A percentile compares a stretch with the other conserved stretches of the same genome.
These are phyloP conservation scores for Heliothis virescens DNA, from an alignment of 1,140 invertebrate species.

Conservation along the genomic window DNA sequence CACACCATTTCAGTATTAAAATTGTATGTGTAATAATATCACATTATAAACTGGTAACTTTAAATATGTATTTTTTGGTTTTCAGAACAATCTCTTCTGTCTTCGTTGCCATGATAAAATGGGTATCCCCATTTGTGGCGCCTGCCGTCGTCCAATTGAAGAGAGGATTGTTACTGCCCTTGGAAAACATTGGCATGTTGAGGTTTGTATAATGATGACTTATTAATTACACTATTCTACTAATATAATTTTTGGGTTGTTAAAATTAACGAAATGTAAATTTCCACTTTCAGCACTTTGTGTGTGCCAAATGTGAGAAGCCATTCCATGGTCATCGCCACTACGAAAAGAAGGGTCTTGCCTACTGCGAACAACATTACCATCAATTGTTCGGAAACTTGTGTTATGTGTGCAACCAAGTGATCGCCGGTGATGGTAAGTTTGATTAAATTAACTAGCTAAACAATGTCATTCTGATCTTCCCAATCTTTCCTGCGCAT, in stretches of 20 bases:
- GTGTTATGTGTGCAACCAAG: slow-evolving; percentile 99
- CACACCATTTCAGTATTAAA: too few relatives aligned
- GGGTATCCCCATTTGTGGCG: slow-evolving; percentile 99
- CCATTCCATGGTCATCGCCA: slow-evolving; percentile 99
- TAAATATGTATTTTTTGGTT: background rate
- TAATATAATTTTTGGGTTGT: background rate
- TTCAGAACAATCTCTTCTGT: slow-evolving; percentile 97
- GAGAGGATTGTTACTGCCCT: slow-evolving; percentile 98
- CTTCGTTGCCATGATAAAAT: slow-evolving; percentile 99
- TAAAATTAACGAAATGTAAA: too few relatives aligned
- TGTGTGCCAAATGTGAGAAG: slow-evolving; percentile 99
- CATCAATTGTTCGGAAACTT: slow-evolving; percentile 99
- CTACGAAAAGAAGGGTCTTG: slow-evolving; percentile 99
- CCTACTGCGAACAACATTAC: slow-evolving; percentile 99
- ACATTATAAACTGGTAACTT: too few relatives aligned
- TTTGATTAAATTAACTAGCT: slow-evolving; percentile 48
- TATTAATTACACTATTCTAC: background rate
- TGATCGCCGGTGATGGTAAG: slow-evolving; percentile 98
- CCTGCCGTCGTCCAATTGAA: slow-evolving; percentile 98
- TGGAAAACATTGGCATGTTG: slow-evolving; percentile 99
- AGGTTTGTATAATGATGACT: slow-evolving; percentile 83
- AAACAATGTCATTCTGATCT: background rate
- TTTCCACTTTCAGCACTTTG: slow-evolving; percentile 94
- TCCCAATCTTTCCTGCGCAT: too few relatives aligned
- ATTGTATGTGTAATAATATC: too few relatives aligned